A percentile compares a stretch with the other conserved stretches of the same genome.
Conservation (phyloP, 1,140 invertebrate species). For the Diachasma alloeum region DNA sequence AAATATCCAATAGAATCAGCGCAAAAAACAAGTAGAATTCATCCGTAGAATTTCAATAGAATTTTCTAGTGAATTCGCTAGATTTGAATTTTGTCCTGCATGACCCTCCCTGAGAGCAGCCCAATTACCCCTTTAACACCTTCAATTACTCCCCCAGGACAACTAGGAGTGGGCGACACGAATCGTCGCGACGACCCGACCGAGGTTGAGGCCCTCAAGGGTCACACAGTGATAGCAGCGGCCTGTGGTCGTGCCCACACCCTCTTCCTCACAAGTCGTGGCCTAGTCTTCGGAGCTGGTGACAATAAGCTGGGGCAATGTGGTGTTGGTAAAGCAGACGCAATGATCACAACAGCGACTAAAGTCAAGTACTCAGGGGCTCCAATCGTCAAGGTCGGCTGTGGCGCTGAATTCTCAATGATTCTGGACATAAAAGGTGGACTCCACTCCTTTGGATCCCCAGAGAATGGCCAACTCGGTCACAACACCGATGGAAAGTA, state of each 20-base stretch:
- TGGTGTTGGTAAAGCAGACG: conserved; percentile 80
- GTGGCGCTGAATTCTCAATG: conserved; percentile 91
- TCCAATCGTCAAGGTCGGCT: conserved; percentile 85
- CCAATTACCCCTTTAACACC: too few species aligned
- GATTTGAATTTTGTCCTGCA: too few species aligned
- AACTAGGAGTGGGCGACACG: conserved; percentile 85
- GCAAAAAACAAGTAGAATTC: too few species aligned
- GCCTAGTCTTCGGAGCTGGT: conserved; percentile 85
- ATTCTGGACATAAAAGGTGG: conserved; percentile 89
- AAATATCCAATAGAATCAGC: too few species aligned
- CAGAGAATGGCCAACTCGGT: conserved; percentile 91
- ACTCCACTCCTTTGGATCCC: conserved; percentile 89
- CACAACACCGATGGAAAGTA: conserved; percentile 95
- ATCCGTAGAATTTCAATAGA: too few species aligned
- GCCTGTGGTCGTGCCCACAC: conserved; percentile 89
- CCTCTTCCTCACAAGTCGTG: conserved; percentile 85
- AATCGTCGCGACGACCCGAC: conserved; percentile 79
- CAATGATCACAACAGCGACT: conserved; percentile 75
- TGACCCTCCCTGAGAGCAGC: too few species aligned
- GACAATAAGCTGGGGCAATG: conserved; percentile 93
- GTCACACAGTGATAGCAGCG: conserved; percentile 83
- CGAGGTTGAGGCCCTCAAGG: conserved; percentile 76
- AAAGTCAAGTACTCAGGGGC: conserved; percentile 78
- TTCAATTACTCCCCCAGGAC: conserved; percentile 67
- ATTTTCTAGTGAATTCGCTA: too few species aligned